Evolutionary conservation across 2,113 vertebrate genomes (phyloP).

Genomic region (Myiozetetes cayanensis): DNA sequence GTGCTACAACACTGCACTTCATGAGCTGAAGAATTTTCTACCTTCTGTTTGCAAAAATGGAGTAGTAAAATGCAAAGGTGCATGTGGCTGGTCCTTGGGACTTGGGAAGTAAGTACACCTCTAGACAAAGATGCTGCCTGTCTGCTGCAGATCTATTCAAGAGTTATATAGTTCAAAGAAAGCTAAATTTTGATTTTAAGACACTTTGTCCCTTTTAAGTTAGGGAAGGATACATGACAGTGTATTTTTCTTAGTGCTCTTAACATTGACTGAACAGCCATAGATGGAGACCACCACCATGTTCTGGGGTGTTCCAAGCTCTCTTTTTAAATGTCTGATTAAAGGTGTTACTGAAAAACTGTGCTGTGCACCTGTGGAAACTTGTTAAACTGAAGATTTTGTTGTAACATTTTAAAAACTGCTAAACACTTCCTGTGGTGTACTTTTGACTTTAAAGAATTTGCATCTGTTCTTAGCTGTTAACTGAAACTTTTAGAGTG

Average conservation of each 20-base stretch:
- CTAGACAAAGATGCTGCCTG: neutral
- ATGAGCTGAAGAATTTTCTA: neutral
- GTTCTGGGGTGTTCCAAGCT: neutral
- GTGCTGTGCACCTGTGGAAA: neutral
- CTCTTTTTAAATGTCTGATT: neutral
- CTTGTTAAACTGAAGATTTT: neutral
- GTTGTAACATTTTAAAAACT: neutral
- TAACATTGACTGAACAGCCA: neutral
- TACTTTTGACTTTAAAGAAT: neutral
- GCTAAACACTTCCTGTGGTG: neutral
- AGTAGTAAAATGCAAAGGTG: neutral
- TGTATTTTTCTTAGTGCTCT: neutral
- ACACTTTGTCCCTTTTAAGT: neutral
- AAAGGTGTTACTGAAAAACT: neutral
- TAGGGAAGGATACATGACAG: neutral
- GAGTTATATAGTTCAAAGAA: neutral
- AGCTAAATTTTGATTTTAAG: neutral
- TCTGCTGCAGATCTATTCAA: neutral
- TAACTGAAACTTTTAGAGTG: neutral
- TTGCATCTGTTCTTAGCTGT: neutral
- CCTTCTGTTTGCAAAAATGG: neutral
- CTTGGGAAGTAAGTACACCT: neutral
- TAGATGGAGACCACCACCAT: neutral
- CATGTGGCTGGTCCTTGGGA: neutral
- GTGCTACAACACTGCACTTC: neutral